These are phyloP conservation scores for Idaea dimidiata DNA, from an alignment of 2,888 invertebrate species.

Conservation along the genomic window DNA sequence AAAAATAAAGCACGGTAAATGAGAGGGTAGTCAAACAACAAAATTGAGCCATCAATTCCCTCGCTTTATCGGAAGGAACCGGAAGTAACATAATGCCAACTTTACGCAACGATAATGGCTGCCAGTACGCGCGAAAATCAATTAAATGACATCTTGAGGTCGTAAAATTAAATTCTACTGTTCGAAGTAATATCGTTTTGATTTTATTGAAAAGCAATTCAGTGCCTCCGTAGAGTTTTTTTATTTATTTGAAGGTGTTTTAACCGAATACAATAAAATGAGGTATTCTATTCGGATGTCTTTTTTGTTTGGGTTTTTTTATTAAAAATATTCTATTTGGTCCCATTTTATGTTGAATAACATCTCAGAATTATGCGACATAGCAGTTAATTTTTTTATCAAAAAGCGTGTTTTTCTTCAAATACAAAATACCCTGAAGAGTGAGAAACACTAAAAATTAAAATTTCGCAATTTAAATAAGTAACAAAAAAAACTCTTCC, in stretches of 20 bases:
- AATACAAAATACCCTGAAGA: no score
- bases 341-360: no score
- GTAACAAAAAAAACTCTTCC: background rate
- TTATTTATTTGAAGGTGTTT: background rate
- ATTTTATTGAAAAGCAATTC: background rate
- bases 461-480: no score
- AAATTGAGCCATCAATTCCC: slow-evolving; percentile 2
- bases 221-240: background rate
- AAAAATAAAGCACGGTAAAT: slow-evolving; percentile 11
- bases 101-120: slow-evolving; percentile 26
- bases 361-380: no score
- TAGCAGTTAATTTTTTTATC: no score
- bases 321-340: no score
- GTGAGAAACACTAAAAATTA: no score
- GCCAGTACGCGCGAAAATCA: slow-evolving; percentile 24
- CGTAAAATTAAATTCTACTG: background rate
- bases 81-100: slow-evolving; percentile 24
- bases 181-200: background rate
- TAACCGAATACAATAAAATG: no score
- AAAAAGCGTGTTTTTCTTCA: no score
- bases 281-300: no score
- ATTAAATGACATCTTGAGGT: slow-evolving; percentile 16
- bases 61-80: slow-evolving; percentile 13
- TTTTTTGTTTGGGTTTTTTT: no score
- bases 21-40: slow-evolving; percentile 7